phyloP scores from a whole-genome alignment of 2,797 vertebrate species.

The Urocyon cinereoargenteus region DNA sequence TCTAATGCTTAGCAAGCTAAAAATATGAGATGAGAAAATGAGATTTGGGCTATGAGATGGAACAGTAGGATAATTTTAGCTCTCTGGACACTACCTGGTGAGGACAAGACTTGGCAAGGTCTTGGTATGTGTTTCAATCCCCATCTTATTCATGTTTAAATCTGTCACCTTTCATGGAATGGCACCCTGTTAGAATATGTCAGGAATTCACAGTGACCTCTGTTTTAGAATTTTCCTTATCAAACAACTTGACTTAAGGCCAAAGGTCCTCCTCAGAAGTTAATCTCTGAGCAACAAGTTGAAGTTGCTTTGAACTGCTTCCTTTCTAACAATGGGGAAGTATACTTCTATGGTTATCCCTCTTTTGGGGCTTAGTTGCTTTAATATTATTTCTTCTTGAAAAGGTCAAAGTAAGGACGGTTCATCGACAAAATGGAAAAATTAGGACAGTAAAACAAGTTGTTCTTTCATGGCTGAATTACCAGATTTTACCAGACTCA shows the following conservation, averaged over 20 bases:
- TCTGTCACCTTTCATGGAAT: not conserved
- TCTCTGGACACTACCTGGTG: not conserved
- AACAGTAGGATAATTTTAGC: not conserved
- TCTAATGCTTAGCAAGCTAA: not conserved
- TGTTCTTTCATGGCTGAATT: not conserved
- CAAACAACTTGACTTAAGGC: not conserved
- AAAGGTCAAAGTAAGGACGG: not conserved
- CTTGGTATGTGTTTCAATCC: not conserved
- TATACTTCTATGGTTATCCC: not conserved
- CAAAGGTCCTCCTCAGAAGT: not conserved
- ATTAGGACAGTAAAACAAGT: not conserved
- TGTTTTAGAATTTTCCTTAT: constrained; percentile 11
- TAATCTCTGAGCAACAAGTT: not conserved
- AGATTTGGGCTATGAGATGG: not conserved
- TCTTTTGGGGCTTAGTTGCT: not conserved
- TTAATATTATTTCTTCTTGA: not conserved
- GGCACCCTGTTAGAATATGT: not conserved
- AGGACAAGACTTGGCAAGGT: not conserved
- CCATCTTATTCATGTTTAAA: not conserved
- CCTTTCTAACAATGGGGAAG: not conserved
- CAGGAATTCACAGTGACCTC: not conserved
- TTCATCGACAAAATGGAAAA: not conserved
- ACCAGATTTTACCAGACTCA: not conserved
- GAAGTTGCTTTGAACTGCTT: not conserved
- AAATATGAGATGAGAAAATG: not conserved